These are phyloP conservation scores for Tenebrosternarchus preto DNA, from an alignment of 2,113 vertebrate species.

Conservation along the genomic window DNA sequence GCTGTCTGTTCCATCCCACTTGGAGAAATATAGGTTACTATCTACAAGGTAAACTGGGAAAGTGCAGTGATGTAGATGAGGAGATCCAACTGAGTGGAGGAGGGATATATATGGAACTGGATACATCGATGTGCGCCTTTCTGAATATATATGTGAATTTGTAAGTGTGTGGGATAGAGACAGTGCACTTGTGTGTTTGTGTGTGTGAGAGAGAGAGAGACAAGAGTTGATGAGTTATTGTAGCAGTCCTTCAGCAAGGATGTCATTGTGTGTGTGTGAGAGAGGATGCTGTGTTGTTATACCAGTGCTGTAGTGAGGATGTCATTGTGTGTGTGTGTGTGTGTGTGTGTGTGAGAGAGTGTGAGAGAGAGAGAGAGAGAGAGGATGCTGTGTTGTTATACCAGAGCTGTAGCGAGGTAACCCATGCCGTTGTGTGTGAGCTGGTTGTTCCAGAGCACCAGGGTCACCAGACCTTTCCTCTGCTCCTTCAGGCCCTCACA, in stretches of 20 bases:
- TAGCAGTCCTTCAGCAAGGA: too few relatives aligned
- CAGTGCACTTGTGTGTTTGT: too few relatives aligned
- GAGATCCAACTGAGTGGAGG: neutral
- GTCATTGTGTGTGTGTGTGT: slow-evolving; percentile 4
- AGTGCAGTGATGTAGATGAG: neutral
- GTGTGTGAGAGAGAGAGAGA: too few relatives aligned
- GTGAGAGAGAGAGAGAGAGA: slow-evolving; percentile 7
- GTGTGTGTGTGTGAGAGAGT: neutral
- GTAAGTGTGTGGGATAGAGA: neutral
- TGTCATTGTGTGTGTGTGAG: too few relatives aligned
- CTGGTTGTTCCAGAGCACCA: slow-evolving; percentile 98
- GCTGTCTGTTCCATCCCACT: neutral
- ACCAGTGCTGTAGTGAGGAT: neutral
- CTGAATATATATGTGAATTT: neutral
- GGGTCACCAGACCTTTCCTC: slow-evolving; percentile 85
- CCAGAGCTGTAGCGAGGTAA: slow-evolving; percentile 88
- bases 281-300: too few relatives aligned
- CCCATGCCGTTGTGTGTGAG: slow-evolving; percentile 93
- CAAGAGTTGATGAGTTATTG: too few relatives aligned
- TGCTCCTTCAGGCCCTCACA: slow-evolving; percentile 95
- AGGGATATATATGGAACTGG: neutral
- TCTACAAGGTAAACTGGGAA: neutral
- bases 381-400: slow-evolving; percentile 55
- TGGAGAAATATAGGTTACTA: neutral
- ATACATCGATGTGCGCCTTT: neutral